phyloP scores from a whole-genome alignment of 2,113 vertebrate genomes.

The Scartelaos histophorus region DNA sequence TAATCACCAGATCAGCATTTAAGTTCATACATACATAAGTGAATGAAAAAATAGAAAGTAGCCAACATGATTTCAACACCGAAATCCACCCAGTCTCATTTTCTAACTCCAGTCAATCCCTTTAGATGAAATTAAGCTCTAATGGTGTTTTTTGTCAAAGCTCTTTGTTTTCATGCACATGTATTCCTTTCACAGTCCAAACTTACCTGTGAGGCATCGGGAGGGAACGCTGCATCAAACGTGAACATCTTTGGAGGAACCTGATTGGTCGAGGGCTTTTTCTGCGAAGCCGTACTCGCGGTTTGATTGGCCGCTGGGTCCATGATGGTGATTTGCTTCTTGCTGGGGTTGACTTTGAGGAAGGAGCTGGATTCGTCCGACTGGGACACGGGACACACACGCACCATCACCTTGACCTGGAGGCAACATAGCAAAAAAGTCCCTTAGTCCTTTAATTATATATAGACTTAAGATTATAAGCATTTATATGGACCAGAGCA shows the following conservation, averaged over 20 bases:
- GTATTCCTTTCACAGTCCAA: background rate
- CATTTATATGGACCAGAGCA: too few species aligned
- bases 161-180: too few species aligned
- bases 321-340: conserved; percentile 94
- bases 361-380: conserved; percentile 94
- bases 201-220: conserved; percentile 93
- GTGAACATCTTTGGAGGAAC: conserved; percentile 97
- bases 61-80: background rate
- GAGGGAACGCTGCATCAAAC: conserved; percentile 94
- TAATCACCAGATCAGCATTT: too few species aligned
- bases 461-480: too few species aligned
- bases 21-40: too few species aligned
- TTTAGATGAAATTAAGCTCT: conserved; percentile 1
- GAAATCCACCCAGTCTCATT: background rate
- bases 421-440: conserved; percentile 14
- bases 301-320: conserved; percentile 84
- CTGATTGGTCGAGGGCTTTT: conserved; percentile 84
- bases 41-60: background rate
- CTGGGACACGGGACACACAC: conserved; percentile 85
- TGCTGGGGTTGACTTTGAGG: conserved; percentile 93
- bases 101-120: background rate
- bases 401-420: conserved; percentile 98
- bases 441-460: background rate
- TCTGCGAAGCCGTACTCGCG: conserved; percentile 81
- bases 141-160: conserved; percentile 6